Evolutionary conservation across 1,140 invertebrate species (phyloP).

Genomic region (Plectrocnemia conspersa): DNA sequence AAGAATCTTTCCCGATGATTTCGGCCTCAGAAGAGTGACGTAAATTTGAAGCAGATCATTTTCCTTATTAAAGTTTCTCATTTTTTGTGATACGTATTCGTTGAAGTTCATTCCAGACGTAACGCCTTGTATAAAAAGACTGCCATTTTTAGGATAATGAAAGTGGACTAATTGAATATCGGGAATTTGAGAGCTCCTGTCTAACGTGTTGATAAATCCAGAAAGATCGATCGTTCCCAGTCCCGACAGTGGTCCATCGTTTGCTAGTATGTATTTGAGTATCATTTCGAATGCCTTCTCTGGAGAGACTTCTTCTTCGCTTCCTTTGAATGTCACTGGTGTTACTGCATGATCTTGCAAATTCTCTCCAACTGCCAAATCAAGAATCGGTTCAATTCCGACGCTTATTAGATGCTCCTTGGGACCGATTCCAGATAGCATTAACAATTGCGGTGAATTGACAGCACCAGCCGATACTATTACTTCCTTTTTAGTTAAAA

Average conservation of each 20-base stretch:
- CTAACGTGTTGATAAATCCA: slow-evolving; percentile 39
- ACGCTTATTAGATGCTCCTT: slow-evolving; percentile 58
- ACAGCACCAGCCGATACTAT: slow-evolving; percentile 60
- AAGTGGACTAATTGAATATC: slow-evolving; percentile 44
- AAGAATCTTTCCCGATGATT: slow-evolving; percentile 47
- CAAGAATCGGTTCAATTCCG: slow-evolving; percentile 51
- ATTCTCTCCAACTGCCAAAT: slow-evolving; percentile 60
- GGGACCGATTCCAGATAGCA: slow-evolving; percentile 71
- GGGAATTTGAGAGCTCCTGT: slow-evolving; percentile 36
- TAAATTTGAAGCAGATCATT: slow-evolving; percentile 43
- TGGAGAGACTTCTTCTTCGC: slow-evolving; percentile 23
- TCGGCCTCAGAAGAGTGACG: slow-evolving; percentile 50
- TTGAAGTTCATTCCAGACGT: slow-evolving; percentile 42
- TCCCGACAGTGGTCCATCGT: slow-evolving; percentile 39
- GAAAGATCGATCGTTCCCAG: slow-evolving; percentile 41
- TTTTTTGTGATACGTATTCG: slow-evolving; percentile 3
- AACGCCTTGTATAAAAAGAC: slow-evolving; percentile 35
- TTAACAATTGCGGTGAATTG: slow-evolving; percentile 60
- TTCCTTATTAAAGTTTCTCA: slow-evolving; percentile 38
- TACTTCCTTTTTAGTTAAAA: slow-evolving; percentile 57
- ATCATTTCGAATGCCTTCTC: slow-evolving; percentile 40
- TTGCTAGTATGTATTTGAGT: slow-evolving; percentile 41
- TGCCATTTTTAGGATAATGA: slow-evolving; percentile 38
- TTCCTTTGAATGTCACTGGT: slow-evolving; percentile 39
- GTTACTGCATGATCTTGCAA: slow-evolving; percentile 60